Conservation (phyloP, 1,140 invertebrate genomes). For the Ceratina calcarata region DNA sequence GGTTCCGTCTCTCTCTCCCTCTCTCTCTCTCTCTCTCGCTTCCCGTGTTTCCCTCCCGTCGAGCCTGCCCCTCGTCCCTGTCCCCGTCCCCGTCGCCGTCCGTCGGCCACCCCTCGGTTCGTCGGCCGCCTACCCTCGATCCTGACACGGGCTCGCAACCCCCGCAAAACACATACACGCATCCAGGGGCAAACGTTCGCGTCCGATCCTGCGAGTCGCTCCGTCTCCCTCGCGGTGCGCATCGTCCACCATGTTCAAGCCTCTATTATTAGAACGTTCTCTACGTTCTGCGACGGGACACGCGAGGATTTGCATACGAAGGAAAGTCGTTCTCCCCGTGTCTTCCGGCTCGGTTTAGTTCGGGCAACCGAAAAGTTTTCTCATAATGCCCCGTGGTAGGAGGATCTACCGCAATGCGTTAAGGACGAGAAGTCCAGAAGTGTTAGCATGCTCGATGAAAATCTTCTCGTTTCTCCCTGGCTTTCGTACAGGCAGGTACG, state of each 20-base stretch:
- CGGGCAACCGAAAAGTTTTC: too few relatives aligned
- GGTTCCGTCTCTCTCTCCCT: constrained; percentile 55
- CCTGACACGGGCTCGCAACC: constrained; percentile 38
- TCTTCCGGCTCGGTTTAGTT: too few relatives aligned
- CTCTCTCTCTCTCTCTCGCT: constrained; percentile 7
- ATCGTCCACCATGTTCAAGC: not conserved
- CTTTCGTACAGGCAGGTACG: too few relatives aligned
- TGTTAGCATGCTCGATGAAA: too few relatives aligned
- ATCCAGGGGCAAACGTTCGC: constrained; percentile 33
- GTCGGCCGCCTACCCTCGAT: constrained; percentile 41
- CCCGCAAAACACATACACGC: constrained; percentile 11
- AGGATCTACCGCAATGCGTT: too few relatives aligned
- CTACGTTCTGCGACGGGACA: not conserved
- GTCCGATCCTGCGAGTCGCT: constrained; percentile 21
- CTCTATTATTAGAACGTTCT: not conserved
- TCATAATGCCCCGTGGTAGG: too few relatives aligned
- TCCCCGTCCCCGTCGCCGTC: not conserved
- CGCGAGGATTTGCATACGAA: not conserved
- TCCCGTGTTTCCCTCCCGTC: not conserved
- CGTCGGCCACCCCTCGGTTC: constrained; percentile 5
- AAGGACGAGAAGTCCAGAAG: too few relatives aligned
- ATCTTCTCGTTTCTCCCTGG: too few relatives aligned
- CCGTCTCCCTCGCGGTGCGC: not conserved
- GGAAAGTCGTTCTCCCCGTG: not conserved
- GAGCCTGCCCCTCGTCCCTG: constrained; percentile 23